Conservation (phyloP, 2,888 invertebrate species). For the Leptothorax acervorum region DNA sequence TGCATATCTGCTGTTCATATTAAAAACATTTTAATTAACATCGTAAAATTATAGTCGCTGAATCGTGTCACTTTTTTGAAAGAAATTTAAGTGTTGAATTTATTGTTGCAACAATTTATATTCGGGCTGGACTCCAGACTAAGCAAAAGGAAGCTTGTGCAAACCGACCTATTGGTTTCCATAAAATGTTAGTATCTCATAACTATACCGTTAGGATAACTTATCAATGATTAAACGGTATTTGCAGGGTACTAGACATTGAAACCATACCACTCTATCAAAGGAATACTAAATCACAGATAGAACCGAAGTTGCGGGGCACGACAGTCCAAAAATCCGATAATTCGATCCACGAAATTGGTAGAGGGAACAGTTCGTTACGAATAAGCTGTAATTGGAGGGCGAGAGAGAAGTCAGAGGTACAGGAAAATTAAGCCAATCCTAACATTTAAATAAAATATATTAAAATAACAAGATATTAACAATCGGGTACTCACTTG, state of each 20-base stretch:
- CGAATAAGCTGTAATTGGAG: not conserved
- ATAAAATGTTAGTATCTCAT: not conserved
- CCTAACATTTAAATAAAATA: not conserved
- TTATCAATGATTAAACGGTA: not conserved
- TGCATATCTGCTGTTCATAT: not conserved
- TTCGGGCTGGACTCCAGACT: not conserved
- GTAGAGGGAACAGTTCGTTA: not conserved
- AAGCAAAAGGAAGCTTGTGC: too few species aligned
- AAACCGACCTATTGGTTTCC: not conserved
- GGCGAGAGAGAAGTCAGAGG: not conserved
- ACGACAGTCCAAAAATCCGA: not conserved
- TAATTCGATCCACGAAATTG: not conserved
- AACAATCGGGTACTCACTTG: not conserved
- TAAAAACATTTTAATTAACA: not conserved
- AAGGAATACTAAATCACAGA: not conserved
- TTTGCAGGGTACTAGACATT: too few species aligned
- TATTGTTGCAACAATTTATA: not conserved
- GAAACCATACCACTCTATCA: not conserved
- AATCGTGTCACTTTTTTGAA: not conserved
- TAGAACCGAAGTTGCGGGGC: not conserved
- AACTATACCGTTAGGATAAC: not conserved
- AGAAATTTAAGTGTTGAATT: not conserved
- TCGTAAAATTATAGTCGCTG: not conserved
- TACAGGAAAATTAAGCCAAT: not conserved
- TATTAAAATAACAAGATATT: slow-evolving; percentile 2